Evolutionary conservation across 2,113 vertebrate species (phyloP).

Genomic region (Anarrhichthys ocellatus): DNA sequence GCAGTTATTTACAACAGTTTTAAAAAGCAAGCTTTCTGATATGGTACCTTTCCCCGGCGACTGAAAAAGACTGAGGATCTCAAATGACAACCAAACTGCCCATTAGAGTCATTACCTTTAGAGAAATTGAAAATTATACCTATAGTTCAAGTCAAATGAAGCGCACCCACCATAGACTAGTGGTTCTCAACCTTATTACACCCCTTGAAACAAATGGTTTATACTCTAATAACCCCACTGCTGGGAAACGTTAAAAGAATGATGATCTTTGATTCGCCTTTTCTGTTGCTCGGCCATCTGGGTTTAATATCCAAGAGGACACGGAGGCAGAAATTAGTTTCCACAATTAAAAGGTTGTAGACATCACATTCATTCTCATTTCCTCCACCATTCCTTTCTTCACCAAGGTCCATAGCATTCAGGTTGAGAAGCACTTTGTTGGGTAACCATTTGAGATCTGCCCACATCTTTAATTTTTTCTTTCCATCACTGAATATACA

Average conservation of each 20-base stretch:
- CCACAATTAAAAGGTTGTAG: slow-evolving; percentile 1
- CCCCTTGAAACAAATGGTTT: not conserved
- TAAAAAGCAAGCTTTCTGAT: slow-evolving; percentile 97
- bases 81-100: slow-evolving; percentile 60
- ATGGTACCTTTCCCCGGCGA: slow-evolving; percentile 62
- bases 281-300: not conserved
- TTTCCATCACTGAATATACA: slow-evolving; percentile 91
- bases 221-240: not conserved
- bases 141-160: slow-evolving; percentile 44
- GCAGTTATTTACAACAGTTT: slow-evolving; percentile 93
- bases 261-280: slow-evolving; percentile 17
- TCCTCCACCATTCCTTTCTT: not conserved
- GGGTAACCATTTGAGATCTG: slow-evolving; percentile 63
- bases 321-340: not conserved
- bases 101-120: slow-evolving; percentile 4
- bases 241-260: slow-evolving; percentile 30
- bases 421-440: slow-evolving; percentile 59
- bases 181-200: slow-evolving; percentile 23
- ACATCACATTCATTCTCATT: not conserved
- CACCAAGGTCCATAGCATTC: slow-evolving; percentile 16
- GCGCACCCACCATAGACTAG: slow-evolving; percentile 16
- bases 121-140: slow-evolving; percentile 36
- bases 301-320: slow-evolving; percentile 16
- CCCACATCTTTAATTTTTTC: slow-evolving; percentile 61
- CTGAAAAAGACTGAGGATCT: slow-evolving; percentile 57